Evolutionary conservation across 2,888 invertebrate genomes (phyloP).

Genomic region (Eupithecia centaureata): DNA sequence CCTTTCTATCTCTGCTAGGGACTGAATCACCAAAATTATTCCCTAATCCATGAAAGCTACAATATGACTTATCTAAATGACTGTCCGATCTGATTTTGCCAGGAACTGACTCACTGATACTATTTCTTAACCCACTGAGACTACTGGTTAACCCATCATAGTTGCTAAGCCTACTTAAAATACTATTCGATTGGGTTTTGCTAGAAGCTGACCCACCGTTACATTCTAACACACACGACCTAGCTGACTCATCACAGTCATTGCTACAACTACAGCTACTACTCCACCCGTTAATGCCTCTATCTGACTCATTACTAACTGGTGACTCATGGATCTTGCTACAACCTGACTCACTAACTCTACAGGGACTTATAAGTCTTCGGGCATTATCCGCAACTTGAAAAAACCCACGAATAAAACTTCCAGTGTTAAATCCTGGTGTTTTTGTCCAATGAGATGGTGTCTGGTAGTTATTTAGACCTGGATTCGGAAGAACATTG

Average conservation of each 20-base stretch:
- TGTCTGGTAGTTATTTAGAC: background rate
- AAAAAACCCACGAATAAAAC: background rate
- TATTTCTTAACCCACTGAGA: background rate
- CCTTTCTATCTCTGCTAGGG: background rate
- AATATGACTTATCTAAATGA: background rate
- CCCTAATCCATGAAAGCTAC: background rate
- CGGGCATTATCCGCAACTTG: background rate
- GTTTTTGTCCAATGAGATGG: background rate
- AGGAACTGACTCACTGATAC: background rate
- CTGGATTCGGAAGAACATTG: background rate
- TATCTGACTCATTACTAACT: background rate
- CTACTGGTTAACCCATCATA: background rate
- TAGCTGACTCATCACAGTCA: background rate
- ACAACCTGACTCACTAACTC: background rate
- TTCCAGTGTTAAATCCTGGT: background rate
- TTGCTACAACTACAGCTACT: background rate
- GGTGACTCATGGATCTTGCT: background rate
- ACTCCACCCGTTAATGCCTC: background rate
- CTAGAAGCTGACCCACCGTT: background rate
- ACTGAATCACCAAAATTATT: background rate
- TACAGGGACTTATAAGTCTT: background rate
- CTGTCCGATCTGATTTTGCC: background rate
- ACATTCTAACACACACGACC: background rate
- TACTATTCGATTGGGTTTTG: background rate
- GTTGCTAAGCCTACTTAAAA: background rate